Evolutionary conservation across 2,888 invertebrate species (phyloP).

Genomic region (Myathropa florea): DNA sequence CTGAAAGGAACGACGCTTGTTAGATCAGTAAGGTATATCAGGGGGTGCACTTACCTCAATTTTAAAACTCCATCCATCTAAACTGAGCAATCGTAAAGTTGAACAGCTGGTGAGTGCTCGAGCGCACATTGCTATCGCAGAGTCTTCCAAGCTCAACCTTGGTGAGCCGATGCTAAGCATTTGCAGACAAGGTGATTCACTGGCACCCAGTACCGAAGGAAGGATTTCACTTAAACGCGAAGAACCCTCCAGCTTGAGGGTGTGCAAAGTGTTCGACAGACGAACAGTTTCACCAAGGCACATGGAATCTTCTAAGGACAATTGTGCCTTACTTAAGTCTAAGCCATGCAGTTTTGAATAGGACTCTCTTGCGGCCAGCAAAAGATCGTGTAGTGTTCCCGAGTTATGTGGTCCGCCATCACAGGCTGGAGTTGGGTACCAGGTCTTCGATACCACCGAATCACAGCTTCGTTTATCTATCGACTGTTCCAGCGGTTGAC

Average conservation of each 20-base stretch:
- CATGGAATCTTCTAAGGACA: constrained; percentile 82
- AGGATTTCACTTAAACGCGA: constrained; percentile 82
- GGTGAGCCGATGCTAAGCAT: constrained; percentile 83
- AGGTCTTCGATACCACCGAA: constrained; percentile 82
- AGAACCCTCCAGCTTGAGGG: constrained; percentile 82
- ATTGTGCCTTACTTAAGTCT: constrained; percentile 83
- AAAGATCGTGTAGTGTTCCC: constrained; percentile 76
- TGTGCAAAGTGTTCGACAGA: constrained; percentile 82
- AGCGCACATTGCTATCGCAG: constrained; percentile 77
- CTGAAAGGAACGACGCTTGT: constrained; percentile 43
- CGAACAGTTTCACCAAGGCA: constrained; percentile 83
- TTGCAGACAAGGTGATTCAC: constrained; percentile 82
- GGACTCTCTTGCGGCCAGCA: constrained; percentile 80
- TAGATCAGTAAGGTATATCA: neutral
- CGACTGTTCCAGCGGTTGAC: constrained; percentile 81
- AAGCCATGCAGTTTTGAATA: constrained; percentile 82
- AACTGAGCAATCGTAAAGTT: constrained; percentile 81
- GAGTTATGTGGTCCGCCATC: constrained; percentile 79
- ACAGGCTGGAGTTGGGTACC: constrained; percentile 82
- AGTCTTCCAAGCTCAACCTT: constrained; percentile 82
- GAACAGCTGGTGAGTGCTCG: constrained; percentile 79
- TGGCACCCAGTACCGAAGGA: constrained; percentile 82
- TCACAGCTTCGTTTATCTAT: constrained; percentile 82
- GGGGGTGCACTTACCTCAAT: constrained; percentile 80
- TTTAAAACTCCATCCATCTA: constrained; percentile 83